phyloP scores from a whole-genome alignment of 2,888 invertebrate genomes.

The Hipparchia sbordonii region DNA sequence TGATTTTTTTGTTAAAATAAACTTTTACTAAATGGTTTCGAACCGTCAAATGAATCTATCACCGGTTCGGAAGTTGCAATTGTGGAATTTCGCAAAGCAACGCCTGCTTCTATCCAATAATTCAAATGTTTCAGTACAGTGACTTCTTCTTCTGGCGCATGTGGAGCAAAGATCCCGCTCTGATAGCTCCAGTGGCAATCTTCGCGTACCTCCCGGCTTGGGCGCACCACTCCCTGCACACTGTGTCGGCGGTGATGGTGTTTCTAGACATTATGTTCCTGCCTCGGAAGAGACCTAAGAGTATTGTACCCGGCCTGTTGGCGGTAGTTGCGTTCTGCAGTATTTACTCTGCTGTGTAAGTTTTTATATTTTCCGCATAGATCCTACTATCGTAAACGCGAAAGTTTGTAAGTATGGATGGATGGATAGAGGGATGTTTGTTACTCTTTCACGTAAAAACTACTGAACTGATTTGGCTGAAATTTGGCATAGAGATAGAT shows the following conservation, averaged over 20 bases:
- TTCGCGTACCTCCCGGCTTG: slow-evolving; percentile 53
- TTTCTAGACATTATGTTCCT: slow-evolving; percentile 52
- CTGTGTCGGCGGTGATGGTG: slow-evolving; percentile 49
- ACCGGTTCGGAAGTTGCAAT: too few relatives aligned
- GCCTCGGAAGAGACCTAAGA: slow-evolving; percentile 50
- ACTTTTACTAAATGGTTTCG: too few relatives aligned
- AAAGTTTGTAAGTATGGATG: too few relatives aligned
- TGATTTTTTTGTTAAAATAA: too few relatives aligned
- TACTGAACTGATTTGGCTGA: too few relatives aligned
- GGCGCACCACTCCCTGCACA: slow-evolving; percentile 58
- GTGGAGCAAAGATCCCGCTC: slow-evolving; percentile 43
- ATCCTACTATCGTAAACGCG: too few relatives aligned
- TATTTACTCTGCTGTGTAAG: slow-evolving; percentile 52
- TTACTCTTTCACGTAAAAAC: too few relatives aligned
- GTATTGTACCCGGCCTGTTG: slow-evolving; percentile 42
- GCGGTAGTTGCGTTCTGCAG: slow-evolving; percentile 44
- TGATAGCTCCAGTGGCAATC: slow-evolving; percentile 49
- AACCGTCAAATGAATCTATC: too few relatives aligned
- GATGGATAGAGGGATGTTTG: too few relatives aligned
- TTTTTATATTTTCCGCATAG: slow-evolving; percentile 21
- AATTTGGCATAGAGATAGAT: too few relatives aligned
- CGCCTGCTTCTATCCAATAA: too few relatives aligned
- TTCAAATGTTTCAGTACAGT: slow-evolving; percentile 48
- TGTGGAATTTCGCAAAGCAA: too few relatives aligned
- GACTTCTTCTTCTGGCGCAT: slow-evolving; percentile 54